Evolutionary conservation across 1,140 invertebrate species (phyloP), one percentile per base, ranked within the genome.

Genomic region (Rhagoletis pomonella): DNA sequence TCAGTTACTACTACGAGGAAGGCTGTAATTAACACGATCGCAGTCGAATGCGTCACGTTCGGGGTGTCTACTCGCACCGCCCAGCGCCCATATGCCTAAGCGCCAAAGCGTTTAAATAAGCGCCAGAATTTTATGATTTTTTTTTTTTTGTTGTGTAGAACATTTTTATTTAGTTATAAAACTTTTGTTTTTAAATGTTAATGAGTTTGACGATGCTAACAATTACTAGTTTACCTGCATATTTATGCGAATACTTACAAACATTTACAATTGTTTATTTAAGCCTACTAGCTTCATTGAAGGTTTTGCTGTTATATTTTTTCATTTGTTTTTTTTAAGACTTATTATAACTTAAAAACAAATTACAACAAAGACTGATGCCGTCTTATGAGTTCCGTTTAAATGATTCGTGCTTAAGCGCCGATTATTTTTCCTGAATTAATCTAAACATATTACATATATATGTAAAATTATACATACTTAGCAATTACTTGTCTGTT

Each of bases 11-110:
- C 14, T 55, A 81, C 3, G 29, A 81, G 73, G 6, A 81, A 81
- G 73, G 73, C 73, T 19, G 47, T 14, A 19, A 55, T 55, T 55
- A n/a, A 29, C 73, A 81, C 73, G 73, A 81, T 81, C 73, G 42
- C 47, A 81, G 29, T 4, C 47, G 0, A 29, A 55, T 81, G 73
- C 50, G 47, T 81, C 73, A 81, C 47, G 73, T 81, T 55, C 4
- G 42, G 29, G 29, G n/a, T 29, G 73, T 6, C 19, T 81, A 19
- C 44, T 55, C 73, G 73, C 73, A 47, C 73, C 73, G 10, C n/a
- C 5, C 73, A 81, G 7, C 47, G 14, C 9, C 73, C 5, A 55
- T 0, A 4, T 10, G 7, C 47, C n/a, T 47, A 55, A 55, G 73
- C 73, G 73, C 73, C 73, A 5, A 81, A 55, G 73, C 17, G 44